Evolutionary conservation across 1,140 invertebrate genomes (phyloP), one percentile per base, ranked within the genome.

Genomic region (Aphis gossypii): DNA sequence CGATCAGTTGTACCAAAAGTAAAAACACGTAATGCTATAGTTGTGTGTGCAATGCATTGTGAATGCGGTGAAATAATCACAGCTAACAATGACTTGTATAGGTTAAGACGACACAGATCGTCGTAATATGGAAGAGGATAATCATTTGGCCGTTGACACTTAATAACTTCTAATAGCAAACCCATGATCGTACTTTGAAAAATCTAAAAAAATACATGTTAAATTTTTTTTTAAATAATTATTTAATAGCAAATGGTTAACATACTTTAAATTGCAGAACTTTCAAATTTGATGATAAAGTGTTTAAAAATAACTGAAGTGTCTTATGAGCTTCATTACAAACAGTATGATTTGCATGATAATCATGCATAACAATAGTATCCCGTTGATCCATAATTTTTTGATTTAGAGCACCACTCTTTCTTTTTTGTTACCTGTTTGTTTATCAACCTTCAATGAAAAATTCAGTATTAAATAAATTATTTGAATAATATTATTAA

Each of bases 281-380:
- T 86, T 93, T 93, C 38, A 93, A 68, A 84, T 93, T 56, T 56
- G 92, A 93, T 30, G 82, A 84, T n/a, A 86, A 25, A 4, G 92
- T 93, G 14, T 93, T 56, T n/a, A 93, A 93, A 54, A 86, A 44
- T 56, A 93, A 84, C 18, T 41, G 48, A 41, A 93, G 44, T 14
- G 82, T 93, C 86, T 46, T 25, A 93, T 93, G 92, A 54, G 92
- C 92, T 93, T 84, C 68, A n/a, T 86, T 93, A 86, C 92, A 93
- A 20, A 93, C 54, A 83, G 46, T 44, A 56, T 48, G n/a, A 56
- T 93, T 93, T 0, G 92, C 92, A 93, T 56, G 92, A 84, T 93
- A 93, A 35, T 93, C 76, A 51, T 93, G 92, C 92, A 93, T 93
- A 54, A 93, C 92, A 84, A 93, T 93, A 44, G 48, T 86, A 86